Base-by-base conservation (phyloP, 1,140 invertebrate species). In the Magallana angulata region DNA sequence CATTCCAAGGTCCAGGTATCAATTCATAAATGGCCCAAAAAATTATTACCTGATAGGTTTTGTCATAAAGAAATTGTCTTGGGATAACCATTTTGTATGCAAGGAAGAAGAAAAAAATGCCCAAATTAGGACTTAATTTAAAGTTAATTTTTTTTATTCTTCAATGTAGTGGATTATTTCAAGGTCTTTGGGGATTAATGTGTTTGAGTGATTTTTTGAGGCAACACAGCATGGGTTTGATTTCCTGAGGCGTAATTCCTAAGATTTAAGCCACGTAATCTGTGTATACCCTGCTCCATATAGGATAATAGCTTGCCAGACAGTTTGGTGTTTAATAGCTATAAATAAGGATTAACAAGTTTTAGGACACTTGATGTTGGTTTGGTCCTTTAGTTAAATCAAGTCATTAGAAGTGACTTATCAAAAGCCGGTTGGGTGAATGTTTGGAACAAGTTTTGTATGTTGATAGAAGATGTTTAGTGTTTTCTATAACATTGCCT, bases 321-420 rank as follows among this genome's bases (percentile, higher is more conserved):
- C 68, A 76, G 68, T 76, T 76, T 76, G 68, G 68, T 76, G 68
- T 76, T 76, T 76, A 76, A 76, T 76, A 9, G 30, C 14, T 76
- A 76, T 30, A 76, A 76, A 76, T 76, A 76, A 30, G 68, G 68
- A 76, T 76, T 76, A 76, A 36, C 68, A 76, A 71, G 68, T 76
- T 30, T 30, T 76, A 76, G 68, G 24, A 76, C 68, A 76, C 68
- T 76, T 76, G 68, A 76, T 36, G 68, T 76, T 24, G 24, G 68
- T 36, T 76, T 76, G 68, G 68, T 36, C 36, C 68, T 76, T 76
- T 76, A 24, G 68, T 12, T 76, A 76, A 76, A 76, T 76, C 24
- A 76, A 30, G 68, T 76, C 24, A 76, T 76, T 76, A 0, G 68
- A 76, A 76, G 68, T 76, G 68, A 76, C 68, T 76, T 76, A 76